Percentiles rank a stretch among this genome's conserved stretches.
These are phyloP conservation scores for Elgaria multicarinata DNA, from an alignment of 2,113 vertebrate genomes.

Conservation along the genomic window DNA sequence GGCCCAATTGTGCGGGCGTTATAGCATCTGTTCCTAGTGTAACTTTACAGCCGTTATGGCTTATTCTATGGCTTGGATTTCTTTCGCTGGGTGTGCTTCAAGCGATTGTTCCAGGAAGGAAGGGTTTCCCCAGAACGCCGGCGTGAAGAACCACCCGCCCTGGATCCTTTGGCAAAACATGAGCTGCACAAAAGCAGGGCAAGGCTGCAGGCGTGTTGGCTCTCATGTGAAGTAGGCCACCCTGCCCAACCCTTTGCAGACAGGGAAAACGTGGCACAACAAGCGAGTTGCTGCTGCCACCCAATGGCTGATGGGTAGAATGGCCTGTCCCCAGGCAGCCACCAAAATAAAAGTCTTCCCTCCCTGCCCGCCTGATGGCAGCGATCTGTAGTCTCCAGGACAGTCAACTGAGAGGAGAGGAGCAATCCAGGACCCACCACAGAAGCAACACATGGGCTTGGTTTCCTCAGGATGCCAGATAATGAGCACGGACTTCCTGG, in stretches of 20 bases:
- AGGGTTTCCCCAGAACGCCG: not conserved
- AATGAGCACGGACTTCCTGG: not conserved
- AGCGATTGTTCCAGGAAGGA: not conserved
- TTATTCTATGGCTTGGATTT: too few species aligned
- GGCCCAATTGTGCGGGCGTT: not conserved
- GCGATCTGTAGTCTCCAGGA: not conserved
- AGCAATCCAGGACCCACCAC: not conserved
- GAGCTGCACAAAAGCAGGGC: not conserved
- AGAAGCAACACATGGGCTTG: not conserved
- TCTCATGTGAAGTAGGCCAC: constrained; percentile 9
- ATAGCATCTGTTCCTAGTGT: too few species aligned
- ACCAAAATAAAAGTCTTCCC: constrained; percentile 69
- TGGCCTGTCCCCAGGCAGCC: not conserved
- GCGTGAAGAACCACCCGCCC: too few species aligned
- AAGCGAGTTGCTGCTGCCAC: constrained; percentile 16
- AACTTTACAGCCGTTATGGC: not conserved
- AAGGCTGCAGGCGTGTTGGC: not conserved
- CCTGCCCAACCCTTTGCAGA: not conserved
- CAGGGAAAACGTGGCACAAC: not conserved
- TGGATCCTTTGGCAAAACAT: not conserved
- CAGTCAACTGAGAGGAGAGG: fast-evolving
- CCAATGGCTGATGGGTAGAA: constrained; percentile 8
- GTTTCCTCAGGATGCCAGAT: not conserved
- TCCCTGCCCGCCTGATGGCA: not conserved
- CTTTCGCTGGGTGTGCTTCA: not conserved